These are phyloP conservation scores for Poeciliopsis presidionis DNA, from an alignment of 2,797 vertebrate genomes.

Conservation along the genomic window DNA sequence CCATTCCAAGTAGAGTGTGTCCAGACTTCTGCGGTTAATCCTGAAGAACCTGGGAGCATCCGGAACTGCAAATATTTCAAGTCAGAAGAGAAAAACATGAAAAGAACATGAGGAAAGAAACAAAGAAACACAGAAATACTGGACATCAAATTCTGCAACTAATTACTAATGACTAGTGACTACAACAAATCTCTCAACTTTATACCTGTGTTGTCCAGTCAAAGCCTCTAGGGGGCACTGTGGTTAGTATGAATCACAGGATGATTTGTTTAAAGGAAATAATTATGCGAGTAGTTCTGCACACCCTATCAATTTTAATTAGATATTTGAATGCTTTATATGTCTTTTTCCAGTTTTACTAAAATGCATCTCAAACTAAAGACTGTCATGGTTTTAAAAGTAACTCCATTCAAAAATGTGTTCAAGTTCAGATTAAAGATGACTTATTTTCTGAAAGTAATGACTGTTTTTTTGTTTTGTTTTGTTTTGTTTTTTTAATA, in stretches of 20 bases:
- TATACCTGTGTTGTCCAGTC: not conserved
- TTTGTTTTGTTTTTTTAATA: not conserved
- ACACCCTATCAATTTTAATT: not conserved
- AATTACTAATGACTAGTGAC: too few species aligned
- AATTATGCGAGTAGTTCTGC: not conserved
- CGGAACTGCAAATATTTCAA: constrained; percentile 84
- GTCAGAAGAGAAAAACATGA: constrained; percentile 3
- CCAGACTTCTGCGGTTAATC: constrained; percentile 85
- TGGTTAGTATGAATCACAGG: not conserved
- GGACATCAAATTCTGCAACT: not conserved
- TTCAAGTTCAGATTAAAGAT: not conserved
- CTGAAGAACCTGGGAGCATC: constrained; percentile 88
- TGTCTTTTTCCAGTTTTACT: not conserved
- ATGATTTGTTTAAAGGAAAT: not conserved
- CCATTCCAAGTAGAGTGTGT: constrained; percentile 89
- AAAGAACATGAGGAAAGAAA: not conserved
- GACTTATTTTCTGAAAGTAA: not conserved
- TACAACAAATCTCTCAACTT: not conserved
- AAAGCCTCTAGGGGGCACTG: not conserved
- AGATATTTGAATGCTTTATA: not conserved
- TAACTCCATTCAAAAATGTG: not conserved
- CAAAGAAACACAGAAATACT: not conserved
- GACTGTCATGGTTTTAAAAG: not conserved
- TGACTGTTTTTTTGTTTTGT: not conserved
- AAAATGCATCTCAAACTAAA: not conserved